Evolutionary conservation across 2,797 vertebrate species (phyloP), one percentile per base, ranked within the genome.

Genomic region (Lithobates pipiens): DNA sequence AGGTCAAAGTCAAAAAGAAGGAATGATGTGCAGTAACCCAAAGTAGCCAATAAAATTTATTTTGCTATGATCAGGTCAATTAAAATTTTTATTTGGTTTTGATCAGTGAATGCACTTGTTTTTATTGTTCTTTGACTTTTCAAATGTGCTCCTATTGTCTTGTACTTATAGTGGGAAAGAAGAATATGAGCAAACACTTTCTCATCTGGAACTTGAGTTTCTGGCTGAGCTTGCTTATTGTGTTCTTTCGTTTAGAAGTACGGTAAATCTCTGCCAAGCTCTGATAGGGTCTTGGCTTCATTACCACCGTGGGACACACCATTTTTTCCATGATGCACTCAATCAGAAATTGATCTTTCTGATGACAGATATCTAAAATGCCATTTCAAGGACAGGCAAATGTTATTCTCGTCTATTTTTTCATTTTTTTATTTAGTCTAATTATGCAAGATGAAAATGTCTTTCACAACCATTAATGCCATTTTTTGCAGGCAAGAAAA

Each of bases 241-340:
- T 68, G 10, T 79, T 39, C 42, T 44, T 67, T 46, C 27, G 25
- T 27, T 69, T 32, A 73, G 46, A 70, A 72, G 67, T 36, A 36
- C 34, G 6, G 34, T 36, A 23, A 27, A 73, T 63, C 57, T 46
- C 76, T 85, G 83, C 83, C 76, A 79, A 85, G 25, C 46, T 61
- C 83, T 84, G 75, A 70, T 85, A 73, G 36, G 54, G 29, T 79
- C 69, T 79, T 79, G 83, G 76, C 76, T 63, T n/a, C 36, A 46
- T 10, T 73, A 50, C 83, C 36, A 36, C 39, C 9, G 7, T 77
- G 54, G 23, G 69, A 73, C 69, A 85, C 72, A 61, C 65, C 50
- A 79, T 73, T 71, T 61, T 39, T 79, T 82, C 80, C 71, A 74
- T 82, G 74, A 39, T 65, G 54, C 50, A 63, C 36, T 82, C 54